Conservation (phyloP, 2,797 vertebrate genomes). For the Gadopsis marmoratus region DNA sequence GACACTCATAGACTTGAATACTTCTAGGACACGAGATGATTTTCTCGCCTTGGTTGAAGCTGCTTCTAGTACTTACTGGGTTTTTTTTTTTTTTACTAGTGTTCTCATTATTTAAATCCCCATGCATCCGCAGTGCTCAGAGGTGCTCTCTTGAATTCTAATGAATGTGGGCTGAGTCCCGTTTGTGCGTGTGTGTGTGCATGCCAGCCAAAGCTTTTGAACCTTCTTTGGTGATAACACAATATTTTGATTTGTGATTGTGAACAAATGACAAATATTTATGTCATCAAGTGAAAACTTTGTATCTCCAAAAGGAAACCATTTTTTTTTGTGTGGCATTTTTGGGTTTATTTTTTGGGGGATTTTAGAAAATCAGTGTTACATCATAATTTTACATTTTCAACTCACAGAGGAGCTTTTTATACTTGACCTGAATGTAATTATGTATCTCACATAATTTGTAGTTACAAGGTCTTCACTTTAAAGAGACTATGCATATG, state of each 20-base stretch:
- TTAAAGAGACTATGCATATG: neutral
- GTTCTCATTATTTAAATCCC: conserved; percentile 29
- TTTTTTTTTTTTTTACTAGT: neutral
- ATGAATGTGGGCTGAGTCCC: conserved; percentile 18
- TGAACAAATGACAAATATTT: neutral
- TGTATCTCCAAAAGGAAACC: neutral
- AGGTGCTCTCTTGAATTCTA: conserved; percentile 22
- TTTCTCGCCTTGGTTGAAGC: conserved; percentile 29
- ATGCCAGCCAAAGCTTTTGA: conserved; percentile 31
- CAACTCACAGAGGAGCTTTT: neutral
- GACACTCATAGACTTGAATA: conserved; percentile 38
- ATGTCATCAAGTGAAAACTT: conserved; percentile 25
- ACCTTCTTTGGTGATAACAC: neutral
- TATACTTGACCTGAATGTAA: neutral
- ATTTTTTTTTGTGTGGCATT: neutral
- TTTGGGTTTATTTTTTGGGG: neutral
- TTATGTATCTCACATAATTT: neutral
- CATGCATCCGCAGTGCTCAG: conserved; percentile 35
- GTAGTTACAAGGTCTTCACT: conserved; percentile 38
- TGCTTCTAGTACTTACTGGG: conserved; percentile 11
- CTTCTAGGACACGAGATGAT: conserved; percentile 35
- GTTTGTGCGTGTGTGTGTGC: conserved; percentile 34
- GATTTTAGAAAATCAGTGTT: neutral
- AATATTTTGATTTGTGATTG: neutral
- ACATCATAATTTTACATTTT: neutral